Conservation (phyloP, 2,113 vertebrate species). For the Pollachius pollachius region DNA sequence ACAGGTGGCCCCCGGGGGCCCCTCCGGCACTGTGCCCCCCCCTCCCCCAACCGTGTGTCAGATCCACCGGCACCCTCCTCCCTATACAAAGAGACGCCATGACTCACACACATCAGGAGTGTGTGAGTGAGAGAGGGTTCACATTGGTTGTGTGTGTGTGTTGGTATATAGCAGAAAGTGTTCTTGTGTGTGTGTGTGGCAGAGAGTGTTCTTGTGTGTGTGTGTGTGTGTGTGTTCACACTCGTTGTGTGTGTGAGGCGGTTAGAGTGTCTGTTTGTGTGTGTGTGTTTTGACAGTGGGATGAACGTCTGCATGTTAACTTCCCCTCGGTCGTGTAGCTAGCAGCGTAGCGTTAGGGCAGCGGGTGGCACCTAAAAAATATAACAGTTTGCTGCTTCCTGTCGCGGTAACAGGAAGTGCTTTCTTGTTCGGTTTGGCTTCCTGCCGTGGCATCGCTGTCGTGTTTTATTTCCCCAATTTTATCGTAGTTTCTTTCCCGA, state of each 20-base stretch:
- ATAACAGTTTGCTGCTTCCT: background rate
- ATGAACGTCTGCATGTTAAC: slow-evolving; percentile 1
- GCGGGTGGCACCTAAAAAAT: background rate
- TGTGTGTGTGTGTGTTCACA: too few species aligned
- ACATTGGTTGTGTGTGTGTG: background rate
- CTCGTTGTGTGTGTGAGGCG: too few species aligned
- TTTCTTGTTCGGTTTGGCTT: background rate
- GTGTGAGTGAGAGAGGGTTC: background rate
- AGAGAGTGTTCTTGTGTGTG: too few species aligned
- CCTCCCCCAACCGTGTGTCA: slow-evolving; percentile 23
- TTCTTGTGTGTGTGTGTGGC: slow-evolving; percentile 1
- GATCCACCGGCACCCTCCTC: background rate
- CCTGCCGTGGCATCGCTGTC: background rate
- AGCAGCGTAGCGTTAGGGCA: background rate
- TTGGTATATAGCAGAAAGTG: too few species aligned
- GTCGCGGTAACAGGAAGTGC: background rate
- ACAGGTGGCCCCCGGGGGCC: slow-evolving; percentile 42
- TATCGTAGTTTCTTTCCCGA: too few species aligned
- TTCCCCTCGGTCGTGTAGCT: background rate
- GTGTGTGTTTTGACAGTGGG: slow-evolving; percentile 17
- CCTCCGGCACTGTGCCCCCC: slow-evolving; percentile 14
- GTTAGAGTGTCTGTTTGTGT: background rate
- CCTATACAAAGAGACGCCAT: slow-evolving; percentile 17
- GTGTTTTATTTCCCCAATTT: background rate
- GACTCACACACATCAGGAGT: background rate